Percentiles rank a stretch among this genome's conserved stretches.
These are phyloP conservation scores for Toxonevra muliebris DNA, from an alignment of 2,888 invertebrate genomes.

Conservation along the genomic window DNA sequence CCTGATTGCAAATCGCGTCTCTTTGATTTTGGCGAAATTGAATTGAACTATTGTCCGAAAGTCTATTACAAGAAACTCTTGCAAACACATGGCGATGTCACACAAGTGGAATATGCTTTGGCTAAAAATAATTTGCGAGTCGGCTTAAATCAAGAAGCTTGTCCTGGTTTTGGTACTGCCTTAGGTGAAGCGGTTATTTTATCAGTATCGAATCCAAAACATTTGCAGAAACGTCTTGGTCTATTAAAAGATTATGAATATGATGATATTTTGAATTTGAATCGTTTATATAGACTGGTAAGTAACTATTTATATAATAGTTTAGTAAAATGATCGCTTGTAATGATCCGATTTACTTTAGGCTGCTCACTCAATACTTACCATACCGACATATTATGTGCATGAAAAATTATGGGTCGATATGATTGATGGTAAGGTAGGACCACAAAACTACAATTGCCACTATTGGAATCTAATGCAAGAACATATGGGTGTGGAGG, in stretches of 20 bases:
- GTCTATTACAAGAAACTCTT: constrained; percentile 58
- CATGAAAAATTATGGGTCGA: constrained; percentile 77
- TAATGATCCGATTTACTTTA: constrained; percentile 38
- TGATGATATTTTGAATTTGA: constrained; percentile 47
- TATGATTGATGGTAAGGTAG: constrained; percentile 67
- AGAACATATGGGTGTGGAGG: constrained; percentile 71
- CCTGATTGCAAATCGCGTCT: constrained; percentile 54
- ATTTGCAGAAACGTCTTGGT: constrained; percentile 66
- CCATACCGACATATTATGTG: constrained; percentile 74
- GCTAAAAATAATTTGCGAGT: constrained; percentile 46
- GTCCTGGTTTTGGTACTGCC: constrained; percentile 55
- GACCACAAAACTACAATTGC: constrained; percentile 69
- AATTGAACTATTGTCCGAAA: constrained; percentile 52
- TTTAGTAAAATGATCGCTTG: background rate
- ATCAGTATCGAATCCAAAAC: constrained; percentile 74
- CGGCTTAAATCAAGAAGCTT: constrained; percentile 53
- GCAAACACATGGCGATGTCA: constrained; percentile 56
- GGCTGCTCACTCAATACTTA: constrained; percentile 75
- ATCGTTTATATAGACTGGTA: constrained; percentile 47
- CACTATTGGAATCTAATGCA: constrained; percentile 72
- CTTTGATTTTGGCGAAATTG: constrained; percentile 51
- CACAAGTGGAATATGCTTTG: constrained; percentile 49
- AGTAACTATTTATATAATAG: constrained; percentile 17
- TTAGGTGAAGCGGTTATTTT: constrained; percentile 54
- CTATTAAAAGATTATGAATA: constrained; percentile 43